Evolutionary conservation across 2,113 vertebrate genomes (phyloP), one percentile per base, ranked within the genome.

Genomic region (Dolichallabes microphthalmus): DNA sequence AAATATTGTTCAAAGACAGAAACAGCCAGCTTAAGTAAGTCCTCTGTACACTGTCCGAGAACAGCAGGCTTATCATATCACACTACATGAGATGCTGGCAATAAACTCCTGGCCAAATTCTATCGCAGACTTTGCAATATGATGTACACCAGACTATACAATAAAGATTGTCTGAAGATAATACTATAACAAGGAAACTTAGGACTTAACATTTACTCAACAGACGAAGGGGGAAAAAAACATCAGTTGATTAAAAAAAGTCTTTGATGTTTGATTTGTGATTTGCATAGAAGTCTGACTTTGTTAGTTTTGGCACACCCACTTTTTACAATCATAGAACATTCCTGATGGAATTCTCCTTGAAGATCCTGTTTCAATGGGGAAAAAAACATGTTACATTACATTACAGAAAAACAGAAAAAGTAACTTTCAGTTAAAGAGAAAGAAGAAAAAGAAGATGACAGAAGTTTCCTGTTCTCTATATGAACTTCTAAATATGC

Each of bases 151-250:
- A 53, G 25, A 27, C 14, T 14, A 50, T 14, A 58, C 75, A 57
- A 58, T 78, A 60, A 79, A 79, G 30, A 79, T 60, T 39, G 55
- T 60, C 76, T 79, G 30, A 39, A 39, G 76, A 79, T 60, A 79
- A 39, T 19, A 60, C 20, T 35, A 14, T 35, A 57, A 25, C 55
- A 60, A 35, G 25, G 30, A 60, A 79, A 79, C 45, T 45, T 45
- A 45, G 45, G 45, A 45, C 7, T 7, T 45, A 45, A 45, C 45
- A 45, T 77, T 32, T 17, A 11, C 14, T n/a, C 8, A 25, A 75
- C 27, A 9, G 39, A 25, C 11, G 71, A 11, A 71, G 17, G 25
- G 6, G 0, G 19, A 9, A 35, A 35, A 19, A 69, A 13, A 13
- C n/a, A 64, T 9, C 68, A 39, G 10, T 39, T 27, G 9, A 11